Evolutionary conservation across 1,140 invertebrate species (phyloP).

Genomic region (Schlechtendalia chinensis): DNA sequence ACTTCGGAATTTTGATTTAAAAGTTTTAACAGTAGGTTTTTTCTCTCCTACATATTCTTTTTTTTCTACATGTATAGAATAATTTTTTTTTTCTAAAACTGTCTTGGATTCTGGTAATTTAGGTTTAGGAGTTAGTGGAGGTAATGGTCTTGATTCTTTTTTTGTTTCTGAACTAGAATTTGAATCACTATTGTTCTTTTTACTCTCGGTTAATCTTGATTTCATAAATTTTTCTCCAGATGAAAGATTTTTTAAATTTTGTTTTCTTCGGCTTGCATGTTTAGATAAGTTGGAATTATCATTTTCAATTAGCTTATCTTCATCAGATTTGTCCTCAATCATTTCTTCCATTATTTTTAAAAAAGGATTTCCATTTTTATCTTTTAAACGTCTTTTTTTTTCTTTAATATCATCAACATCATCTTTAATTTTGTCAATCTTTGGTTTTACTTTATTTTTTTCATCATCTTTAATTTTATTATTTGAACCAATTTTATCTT

Average conservation of each 20-base stretch:
- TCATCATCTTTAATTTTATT: conserved; percentile 30
- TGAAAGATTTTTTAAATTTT: conserved; percentile 44
- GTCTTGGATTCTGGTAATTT: conserved; percentile 45
- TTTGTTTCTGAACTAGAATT: conserved; percentile 17
- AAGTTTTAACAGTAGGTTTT: conserved; percentile 77
- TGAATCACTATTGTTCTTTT: neutral
- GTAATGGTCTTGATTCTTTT: conserved; percentile 42
- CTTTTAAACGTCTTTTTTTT: conserved; percentile 68
- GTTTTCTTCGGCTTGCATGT: conserved; percentile 21
- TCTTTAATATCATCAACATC: conserved; percentile 58
- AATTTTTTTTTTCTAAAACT: conserved; percentile 44
- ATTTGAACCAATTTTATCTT: conserved; percentile 22
- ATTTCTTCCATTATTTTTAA: conserved; percentile 62
- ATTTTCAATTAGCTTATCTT: conserved; percentile 38
- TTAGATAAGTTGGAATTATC: conserved; percentile 7
- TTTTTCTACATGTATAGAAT: conserved; percentile 42
- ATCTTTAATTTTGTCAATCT: conserved; percentile 48
- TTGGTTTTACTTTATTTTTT: conserved; percentile 8
- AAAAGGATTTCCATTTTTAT: conserved; percentile 64
- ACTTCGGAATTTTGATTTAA: conserved; percentile 81
- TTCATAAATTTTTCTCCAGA: conserved; percentile 22
- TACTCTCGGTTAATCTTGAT: conserved; percentile 17
- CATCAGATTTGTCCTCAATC: conserved; percentile 41
- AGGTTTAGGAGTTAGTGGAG: conserved; percentile 18
- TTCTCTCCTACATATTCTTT: conserved; percentile 40